These are phyloP conservation scores for Ennomos fuscantarius DNA, from an alignment of 2,888 invertebrate genomes.

Conservation along the genomic window DNA sequence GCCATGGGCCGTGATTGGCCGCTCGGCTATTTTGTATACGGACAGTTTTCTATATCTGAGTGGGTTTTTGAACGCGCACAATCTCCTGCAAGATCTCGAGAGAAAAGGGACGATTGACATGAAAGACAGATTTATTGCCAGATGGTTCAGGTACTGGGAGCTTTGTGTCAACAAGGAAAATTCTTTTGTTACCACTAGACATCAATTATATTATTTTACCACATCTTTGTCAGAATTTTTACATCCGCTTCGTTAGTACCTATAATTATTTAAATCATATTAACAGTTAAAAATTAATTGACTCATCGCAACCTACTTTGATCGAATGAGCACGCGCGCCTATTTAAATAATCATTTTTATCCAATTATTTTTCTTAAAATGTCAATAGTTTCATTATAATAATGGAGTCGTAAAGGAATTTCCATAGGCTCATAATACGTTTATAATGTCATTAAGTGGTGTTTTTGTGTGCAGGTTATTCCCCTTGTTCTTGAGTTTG, in stretches of 20 bases:
- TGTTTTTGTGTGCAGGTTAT: slow-evolving; percentile 62
- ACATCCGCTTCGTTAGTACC: slow-evolving; percentile 8
- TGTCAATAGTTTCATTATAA: background rate
- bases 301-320: slow-evolving; percentile 13
- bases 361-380: slow-evolving; percentile 18
- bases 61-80: slow-evolving; percentile 84
- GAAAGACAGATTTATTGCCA: slow-evolving; percentile 75
- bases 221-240: background rate
- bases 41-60: slow-evolving; percentile 86
- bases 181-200: background rate
- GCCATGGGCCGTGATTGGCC: slow-evolving; percentile 86
- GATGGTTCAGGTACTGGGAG: slow-evolving; percentile 83
- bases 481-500: slow-evolving; percentile 78
- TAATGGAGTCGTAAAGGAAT: background rate
- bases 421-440: too few relatives aligned
- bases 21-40: slow-evolving; percentile 86
- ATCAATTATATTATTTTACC: background rate
- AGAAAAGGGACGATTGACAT: slow-evolving; percentile 78
- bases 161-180: slow-evolving; percentile 5
- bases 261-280: background rate
- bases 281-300: slow-evolving; percentile 19
- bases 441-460: slow-evolving; percentile 5
- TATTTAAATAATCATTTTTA: slow-evolving; percentile 22
- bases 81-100: slow-evolving; percentile 81
- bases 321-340: slow-evolving; percentile 30